Conservation (phyloP, 2,113 vertebrate species). For the Triplophysa rosa region DNA sequence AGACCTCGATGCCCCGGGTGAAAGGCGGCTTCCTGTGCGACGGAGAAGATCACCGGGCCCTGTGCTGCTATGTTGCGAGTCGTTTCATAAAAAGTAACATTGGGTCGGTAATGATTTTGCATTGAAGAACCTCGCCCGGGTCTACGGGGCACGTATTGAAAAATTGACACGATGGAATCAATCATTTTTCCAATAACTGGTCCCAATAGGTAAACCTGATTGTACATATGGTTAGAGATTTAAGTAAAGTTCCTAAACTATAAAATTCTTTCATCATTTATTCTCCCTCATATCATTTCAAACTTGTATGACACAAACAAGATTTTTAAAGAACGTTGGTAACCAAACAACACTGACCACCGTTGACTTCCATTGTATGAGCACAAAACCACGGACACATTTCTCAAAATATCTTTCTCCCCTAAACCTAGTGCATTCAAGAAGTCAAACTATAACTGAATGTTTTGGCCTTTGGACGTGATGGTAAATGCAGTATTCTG, state of each 20-base stretch:
- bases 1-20: conserved; percentile 27
- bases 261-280: too few species aligned
- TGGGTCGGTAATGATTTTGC: conserved; percentile 28
- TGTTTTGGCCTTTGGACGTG: background rate
- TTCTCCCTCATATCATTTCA: too few species aligned
- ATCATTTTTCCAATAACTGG: too few species aligned
- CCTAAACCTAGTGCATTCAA: background rate
- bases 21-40: conserved; percentile 9
- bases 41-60: conserved; percentile 21
- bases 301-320: too few species aligned
- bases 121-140: conserved; percentile 1
- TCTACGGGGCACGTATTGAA: conserved; percentile 3
- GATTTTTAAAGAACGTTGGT: too few species aligned
- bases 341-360: too few species aligned
- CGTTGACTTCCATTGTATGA: too few species aligned
- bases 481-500: background rate
- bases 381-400: background rate
- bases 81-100: conserved; percentile 15
- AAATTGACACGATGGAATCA: too few species aligned
- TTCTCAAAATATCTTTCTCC: background rate
- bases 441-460: conserved; percentile 1
- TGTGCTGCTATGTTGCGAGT: background rate
- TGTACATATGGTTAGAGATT: too few species aligned
- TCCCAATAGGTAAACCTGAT: too few species aligned
- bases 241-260: too few species aligned